Evolutionary conservation across 2,888 invertebrate genomes (phyloP).

Genomic region (Tetrapedia diversipes): DNA sequence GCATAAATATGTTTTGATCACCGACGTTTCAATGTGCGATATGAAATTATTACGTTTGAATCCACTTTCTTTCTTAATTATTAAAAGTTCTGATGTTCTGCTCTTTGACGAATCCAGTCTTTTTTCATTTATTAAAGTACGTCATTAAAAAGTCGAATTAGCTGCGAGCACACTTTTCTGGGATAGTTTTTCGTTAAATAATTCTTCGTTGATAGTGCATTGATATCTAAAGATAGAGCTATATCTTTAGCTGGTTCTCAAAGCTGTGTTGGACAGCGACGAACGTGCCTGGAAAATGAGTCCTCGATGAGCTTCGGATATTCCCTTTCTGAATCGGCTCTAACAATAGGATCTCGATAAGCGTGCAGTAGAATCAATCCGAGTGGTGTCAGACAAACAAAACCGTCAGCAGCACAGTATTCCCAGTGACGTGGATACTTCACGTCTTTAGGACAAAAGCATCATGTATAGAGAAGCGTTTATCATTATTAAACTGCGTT

Average conservation of each 20-base stretch:
- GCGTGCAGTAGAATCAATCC: slow-evolving; percentile 31
- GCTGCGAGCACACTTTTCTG: neutral
- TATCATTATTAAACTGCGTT: too few species aligned
- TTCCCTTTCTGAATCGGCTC: slow-evolving; percentile 13
- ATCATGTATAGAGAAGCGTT: neutral
- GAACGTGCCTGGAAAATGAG: slow-evolving; percentile 1
- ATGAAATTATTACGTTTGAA: too few species aligned
- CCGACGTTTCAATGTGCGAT: too few species aligned
- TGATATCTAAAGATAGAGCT: neutral
- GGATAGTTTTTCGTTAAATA: neutral
- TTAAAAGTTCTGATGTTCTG: too few species aligned
- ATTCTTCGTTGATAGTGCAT: slow-evolving; percentile 5
- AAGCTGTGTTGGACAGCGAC: slow-evolving; percentile 9
- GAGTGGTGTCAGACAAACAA: slow-evolving; percentile 28
- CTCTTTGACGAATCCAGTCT: too few species aligned
- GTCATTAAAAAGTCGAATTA: neutral
- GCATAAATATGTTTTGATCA: too few species aligned
- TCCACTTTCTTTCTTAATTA: too few species aligned
- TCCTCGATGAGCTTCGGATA: slow-evolving; percentile 15
- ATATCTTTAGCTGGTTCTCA: neutral
- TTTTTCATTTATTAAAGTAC: neutral
- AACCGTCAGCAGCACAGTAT: slow-evolving; percentile 1
- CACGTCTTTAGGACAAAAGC: neutral
- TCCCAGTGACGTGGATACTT: slow-evolving; percentile 1
- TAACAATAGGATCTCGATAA: slow-evolving; percentile 34